phyloP scores from a whole-genome alignment of 2,797 vertebrate genomes.

The Scomberomorus guttatus region DNA sequence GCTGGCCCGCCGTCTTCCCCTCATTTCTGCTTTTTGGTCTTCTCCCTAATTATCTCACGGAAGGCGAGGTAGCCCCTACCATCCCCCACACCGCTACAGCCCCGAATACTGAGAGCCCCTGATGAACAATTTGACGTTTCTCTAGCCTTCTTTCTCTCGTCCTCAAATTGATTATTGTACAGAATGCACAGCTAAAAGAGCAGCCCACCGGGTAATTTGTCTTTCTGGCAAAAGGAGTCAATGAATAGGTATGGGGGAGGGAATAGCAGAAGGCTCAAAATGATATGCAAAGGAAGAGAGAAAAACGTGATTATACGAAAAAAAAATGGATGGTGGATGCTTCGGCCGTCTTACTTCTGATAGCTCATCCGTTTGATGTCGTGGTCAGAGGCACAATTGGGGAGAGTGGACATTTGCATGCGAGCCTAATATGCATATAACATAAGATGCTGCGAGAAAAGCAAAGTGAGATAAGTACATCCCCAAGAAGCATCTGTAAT shows the following conservation, averaged over 20 bases:
- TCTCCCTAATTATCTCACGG: conserved; percentile 79
- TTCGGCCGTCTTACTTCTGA: conserved; percentile 69
- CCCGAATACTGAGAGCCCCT: conserved; percentile 66
- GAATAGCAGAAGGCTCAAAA: conserved; percentile 45
- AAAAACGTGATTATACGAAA: conserved; percentile 64
- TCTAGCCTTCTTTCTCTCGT: conserved; percentile 73
- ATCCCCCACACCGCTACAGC: conserved; percentile 71
- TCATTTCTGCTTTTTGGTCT: conserved; percentile 66
- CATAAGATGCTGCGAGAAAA: conserved; percentile 41
- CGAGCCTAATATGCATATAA: conserved; percentile 1
- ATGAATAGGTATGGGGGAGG: conserved; percentile 66
- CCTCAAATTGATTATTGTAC: conserved; percentile 86
- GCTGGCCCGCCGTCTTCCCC: conserved; percentile 43
- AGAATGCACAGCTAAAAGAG: conserved; percentile 81
- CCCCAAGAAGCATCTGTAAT: conserved; percentile 67
- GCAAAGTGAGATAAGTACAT: conserved; percentile 51
- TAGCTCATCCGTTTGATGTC: conserved; percentile 84
- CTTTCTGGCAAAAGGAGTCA: conserved; percentile 77
- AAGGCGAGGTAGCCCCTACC: conserved; percentile 72
- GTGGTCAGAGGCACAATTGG: conserved; percentile 75
- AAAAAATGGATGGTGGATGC: conserved; percentile 73
- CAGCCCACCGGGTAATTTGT: conserved; percentile 81
- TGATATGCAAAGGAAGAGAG: conserved; percentile 69
- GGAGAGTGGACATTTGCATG: conserved; percentile 66
- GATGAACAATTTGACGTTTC: conserved; percentile 87